Percentiles rank a stretch among this genome's conserved stretches.
Conservation (phyloP, 1,140 invertebrate genomes). For the Lordiphosa mommai region DNA sequence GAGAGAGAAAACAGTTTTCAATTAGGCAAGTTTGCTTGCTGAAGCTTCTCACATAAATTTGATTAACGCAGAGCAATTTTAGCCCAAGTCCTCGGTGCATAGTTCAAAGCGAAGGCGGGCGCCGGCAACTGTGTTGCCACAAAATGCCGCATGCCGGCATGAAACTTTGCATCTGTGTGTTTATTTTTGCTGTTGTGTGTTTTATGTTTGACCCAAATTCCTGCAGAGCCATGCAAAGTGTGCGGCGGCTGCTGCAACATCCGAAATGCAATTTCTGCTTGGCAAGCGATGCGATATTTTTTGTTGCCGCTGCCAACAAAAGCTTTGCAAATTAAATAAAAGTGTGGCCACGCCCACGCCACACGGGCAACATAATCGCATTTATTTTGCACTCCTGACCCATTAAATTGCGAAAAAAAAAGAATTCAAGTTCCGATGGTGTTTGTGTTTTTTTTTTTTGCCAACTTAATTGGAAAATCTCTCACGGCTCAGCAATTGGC, state of each 20-base stretch:
- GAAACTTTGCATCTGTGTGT: conserved; percentile 26
- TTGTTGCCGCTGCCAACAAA: conserved; percentile 49
- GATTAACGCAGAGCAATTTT: conserved; percentile 1
- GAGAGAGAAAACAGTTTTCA: conserved; percentile 26
- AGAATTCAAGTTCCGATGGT: conserved; percentile 15
- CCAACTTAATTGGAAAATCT: conserved; percentile 69
- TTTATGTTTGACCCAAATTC: conserved; percentile 58
- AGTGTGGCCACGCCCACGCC: conserved; percentile 49
- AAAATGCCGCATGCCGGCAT: conserved; percentile 54
- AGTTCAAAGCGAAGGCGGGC: conserved; percentile 17
- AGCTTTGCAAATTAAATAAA: conserved; percentile 58
- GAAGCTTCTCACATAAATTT: conserved; percentile 17
- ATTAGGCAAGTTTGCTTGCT: conserved; percentile 24
- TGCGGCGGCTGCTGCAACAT: conserved; percentile 39
- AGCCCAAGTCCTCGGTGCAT: background rate
- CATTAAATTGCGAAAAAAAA: conserved; percentile 33
- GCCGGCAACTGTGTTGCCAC: conserved; percentile 31
- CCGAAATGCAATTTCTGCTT: conserved; percentile 51
- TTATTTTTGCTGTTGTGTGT: conserved; percentile 24
- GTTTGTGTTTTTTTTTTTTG: conserved; percentile 9
- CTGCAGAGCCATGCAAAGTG: conserved; percentile 40
- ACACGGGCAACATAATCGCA: conserved; percentile 28
- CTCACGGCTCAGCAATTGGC: conserved; percentile 54
- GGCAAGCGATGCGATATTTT: conserved; percentile 38
- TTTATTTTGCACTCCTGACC: conserved; percentile 34